Conservation (phyloP, 2,797 vertebrate genomes). For the Sebastes oblongus region DNA sequence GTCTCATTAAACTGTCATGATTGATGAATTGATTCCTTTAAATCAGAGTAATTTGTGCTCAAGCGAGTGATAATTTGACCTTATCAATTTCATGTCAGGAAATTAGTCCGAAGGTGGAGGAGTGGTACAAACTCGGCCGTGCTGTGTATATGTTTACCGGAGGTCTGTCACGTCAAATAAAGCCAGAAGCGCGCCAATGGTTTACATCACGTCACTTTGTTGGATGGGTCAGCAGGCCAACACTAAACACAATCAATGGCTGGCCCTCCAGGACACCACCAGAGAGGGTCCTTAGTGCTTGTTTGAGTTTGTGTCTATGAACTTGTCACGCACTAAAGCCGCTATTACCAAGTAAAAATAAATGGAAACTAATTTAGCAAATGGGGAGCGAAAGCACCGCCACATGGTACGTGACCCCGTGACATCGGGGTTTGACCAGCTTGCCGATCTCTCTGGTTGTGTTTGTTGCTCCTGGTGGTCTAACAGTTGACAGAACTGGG, state of each 20-base stretch:
- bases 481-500: slow-evolving; percentile 72
- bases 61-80: slow-evolving; percentile 41
- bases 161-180: slow-evolving; percentile 71
- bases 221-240: slow-evolving; percentile 66
- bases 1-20: slow-evolving; percentile 50
- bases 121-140: slow-evolving; percentile 3
- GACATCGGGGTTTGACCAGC: slow-evolving; percentile 66
- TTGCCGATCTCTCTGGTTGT: slow-evolving; percentile 61
- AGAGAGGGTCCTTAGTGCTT: slow-evolving; percentile 43
- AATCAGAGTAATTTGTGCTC: slow-evolving; percentile 35
- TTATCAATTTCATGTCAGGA: slow-evolving; percentile 47
- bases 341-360: slow-evolving; percentile 81
- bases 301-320: slow-evolving; percentile 62
- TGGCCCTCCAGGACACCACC: slow-evolving; percentile 50
- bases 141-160: slow-evolving; percentile 53
- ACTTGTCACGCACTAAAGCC: slow-evolving; percentile 69
- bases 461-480: slow-evolving; percentile 80
- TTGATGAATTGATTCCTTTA: slow-evolving; percentile 62
- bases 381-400: slow-evolving; percentile 61
- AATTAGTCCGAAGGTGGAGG: slow-evolving; percentile 34
- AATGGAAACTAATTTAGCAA: slow-evolving; percentile 78
- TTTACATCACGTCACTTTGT: slow-evolving; percentile 74
- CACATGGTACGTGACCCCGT: slow-evolving; percentile 77
- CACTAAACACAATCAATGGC: slow-evolving; percentile 75
- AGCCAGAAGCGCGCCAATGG: slow-evolving; percentile 51